Evolutionary conservation across 2,113 vertebrate species (phyloP).

Genomic region (Pseudolaguvia tuberculata): DNA sequence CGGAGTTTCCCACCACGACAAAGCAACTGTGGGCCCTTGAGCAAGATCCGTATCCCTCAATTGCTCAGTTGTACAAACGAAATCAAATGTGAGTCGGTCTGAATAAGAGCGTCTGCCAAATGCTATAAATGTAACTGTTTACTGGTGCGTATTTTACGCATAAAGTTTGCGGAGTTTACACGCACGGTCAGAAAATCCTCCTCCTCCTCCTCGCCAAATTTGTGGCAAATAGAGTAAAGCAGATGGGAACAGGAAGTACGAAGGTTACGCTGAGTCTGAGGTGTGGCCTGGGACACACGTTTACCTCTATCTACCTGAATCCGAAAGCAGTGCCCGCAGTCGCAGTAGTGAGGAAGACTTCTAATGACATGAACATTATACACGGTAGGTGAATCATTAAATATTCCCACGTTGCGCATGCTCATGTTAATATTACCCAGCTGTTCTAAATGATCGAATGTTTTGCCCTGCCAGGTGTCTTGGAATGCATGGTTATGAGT

Average conservation of each 20-base stretch:
- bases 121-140: too few species aligned
- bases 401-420: background rate
- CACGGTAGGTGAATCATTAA: conserved; percentile 28
- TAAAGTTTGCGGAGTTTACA: background rate
- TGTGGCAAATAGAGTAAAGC: background rate
- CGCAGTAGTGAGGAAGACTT: background rate
- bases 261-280: conserved; percentile 49
- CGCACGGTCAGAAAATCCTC: background rate
- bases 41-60: too few species aligned
- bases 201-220: conserved; percentile 9
- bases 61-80: too few species aligned
- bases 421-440: too few species aligned
- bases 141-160: background rate
- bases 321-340: background rate
- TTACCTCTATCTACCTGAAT: conserved; percentile 36
- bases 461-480: background rate
- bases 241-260: conserved; percentile 57
- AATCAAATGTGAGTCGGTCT: too few species aligned
- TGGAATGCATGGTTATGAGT: background rate
- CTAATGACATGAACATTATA: background rate
- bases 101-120: too few species aligned
- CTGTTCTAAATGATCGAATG: background rate
- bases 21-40: too few species aligned
- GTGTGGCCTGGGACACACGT: conserved; percentile 55
- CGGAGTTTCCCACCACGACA: too few species aligned